Evolutionary conservation across 2,113 vertebrate genomes (phyloP).

Genomic region (Plestiodon gilberti): DNA sequence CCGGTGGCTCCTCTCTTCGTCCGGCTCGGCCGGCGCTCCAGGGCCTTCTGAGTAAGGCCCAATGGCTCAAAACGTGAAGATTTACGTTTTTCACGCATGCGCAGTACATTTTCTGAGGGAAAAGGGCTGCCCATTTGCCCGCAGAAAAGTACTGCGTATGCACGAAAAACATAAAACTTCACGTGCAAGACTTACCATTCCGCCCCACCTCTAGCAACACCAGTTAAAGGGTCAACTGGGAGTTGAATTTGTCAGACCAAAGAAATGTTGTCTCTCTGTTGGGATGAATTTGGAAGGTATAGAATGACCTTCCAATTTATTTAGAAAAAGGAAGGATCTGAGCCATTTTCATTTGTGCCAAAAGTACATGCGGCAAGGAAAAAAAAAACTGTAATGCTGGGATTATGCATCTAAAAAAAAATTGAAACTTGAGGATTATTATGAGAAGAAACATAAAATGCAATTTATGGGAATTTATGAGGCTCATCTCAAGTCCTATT

Average conservation of each 20-base stretch:
- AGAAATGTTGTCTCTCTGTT: not conserved
- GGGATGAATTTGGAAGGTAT: not conserved
- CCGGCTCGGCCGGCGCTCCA: too few species aligned
- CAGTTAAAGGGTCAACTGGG: not conserved
- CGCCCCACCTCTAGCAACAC: too few species aligned
- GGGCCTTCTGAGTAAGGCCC: too few species aligned
- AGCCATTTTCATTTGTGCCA: not conserved
- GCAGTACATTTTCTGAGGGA: too few species aligned
- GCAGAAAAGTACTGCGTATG: too few species aligned
- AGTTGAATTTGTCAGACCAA: not conserved
- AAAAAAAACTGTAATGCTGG: conserved; percentile 18
- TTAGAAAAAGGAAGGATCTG: not conserved
- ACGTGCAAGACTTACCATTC: too few species aligned
- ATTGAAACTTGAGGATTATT: conserved; percentile 41
- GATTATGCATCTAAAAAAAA: conserved; percentile 30
- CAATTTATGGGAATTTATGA: conserved; percentile 54
- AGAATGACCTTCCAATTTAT: not conserved
- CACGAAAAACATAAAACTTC: too few species aligned
- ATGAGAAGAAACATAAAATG: conserved; percentile 50
- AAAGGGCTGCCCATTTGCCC: too few species aligned
- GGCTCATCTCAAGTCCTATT: conserved; percentile 47
- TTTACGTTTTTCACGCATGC: too few species aligned
- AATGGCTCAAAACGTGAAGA: too few species aligned
- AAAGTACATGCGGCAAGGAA: not conserved
- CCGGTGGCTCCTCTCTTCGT: too few species aligned